Evolutionary conservation across 2,888 invertebrate species (phyloP).

Genomic region (Agapetus fuscipes): DNA sequence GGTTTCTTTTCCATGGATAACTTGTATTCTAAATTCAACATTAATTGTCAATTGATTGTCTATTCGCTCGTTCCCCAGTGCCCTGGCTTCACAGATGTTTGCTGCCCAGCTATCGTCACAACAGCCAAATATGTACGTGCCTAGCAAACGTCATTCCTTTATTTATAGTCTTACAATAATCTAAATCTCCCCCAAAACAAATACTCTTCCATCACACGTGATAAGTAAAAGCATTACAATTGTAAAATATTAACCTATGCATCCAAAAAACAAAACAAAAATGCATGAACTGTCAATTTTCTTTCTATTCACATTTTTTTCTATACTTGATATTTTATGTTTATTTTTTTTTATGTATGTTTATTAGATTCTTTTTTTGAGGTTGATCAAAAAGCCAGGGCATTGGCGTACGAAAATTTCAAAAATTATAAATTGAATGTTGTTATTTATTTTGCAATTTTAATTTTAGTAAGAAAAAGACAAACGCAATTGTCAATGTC

Average conservation of each 20-base stretch:
- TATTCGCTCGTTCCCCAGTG: constrained; percentile 62
- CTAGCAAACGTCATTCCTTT: constrained; percentile 17
- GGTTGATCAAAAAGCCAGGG: constrained; percentile 64
- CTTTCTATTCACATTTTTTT: not conserved
- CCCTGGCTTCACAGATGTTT: constrained; percentile 95
- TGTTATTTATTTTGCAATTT: too few relatives aligned
- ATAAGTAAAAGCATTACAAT: constrained; percentile 3
- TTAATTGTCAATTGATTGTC: not conserved
- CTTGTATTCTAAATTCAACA: too few relatives aligned
- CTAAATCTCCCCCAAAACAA: not conserved
- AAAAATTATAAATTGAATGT: too few relatives aligned
- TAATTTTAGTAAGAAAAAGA: too few relatives aligned
- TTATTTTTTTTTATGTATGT: constrained; percentile 6
- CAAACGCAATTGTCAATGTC: constrained; percentile 67
- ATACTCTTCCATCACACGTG: not conserved
- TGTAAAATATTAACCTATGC: constrained; percentile 2
- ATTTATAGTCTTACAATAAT: not conserved
- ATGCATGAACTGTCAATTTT: not conserved
- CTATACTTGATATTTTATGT: constrained; percentile 17
- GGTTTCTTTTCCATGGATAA: too few relatives aligned
- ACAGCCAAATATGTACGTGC: constrained; percentile 89
- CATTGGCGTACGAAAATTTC: constrained; percentile 64
- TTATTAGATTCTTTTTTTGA: constrained; percentile 11
- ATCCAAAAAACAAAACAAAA: not conserved
- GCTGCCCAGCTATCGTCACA: constrained; percentile 86